Percentiles rank a stretch among this genome's conserved stretches.
phyloP scores from a whole-genome alignment of 35 echinoderm and acorn worm species.

The Stichopus chloronotus region DNA sequence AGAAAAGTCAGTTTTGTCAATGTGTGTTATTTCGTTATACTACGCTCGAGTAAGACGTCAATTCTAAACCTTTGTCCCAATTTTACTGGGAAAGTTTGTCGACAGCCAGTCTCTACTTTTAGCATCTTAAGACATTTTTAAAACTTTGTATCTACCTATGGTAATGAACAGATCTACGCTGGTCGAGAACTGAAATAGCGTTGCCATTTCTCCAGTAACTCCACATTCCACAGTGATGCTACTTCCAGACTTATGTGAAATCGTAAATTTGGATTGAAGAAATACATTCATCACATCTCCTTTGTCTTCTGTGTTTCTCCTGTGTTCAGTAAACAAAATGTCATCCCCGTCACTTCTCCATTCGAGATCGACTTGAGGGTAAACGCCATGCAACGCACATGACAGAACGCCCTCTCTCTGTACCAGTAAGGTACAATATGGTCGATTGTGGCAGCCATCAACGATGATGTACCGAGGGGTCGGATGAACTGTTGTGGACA shows the following conservation, averaged over 20 bases:
- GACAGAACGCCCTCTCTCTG: neutral
- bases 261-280: neutral
- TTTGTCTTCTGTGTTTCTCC: neutral
- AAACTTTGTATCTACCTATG: neutral
- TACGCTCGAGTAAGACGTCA: no score
- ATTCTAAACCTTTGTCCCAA: no score
- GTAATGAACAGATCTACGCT: neutral
- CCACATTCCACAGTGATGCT: neutral
- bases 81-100: no score
- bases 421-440: neutral
- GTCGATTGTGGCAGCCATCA: slow-evolving; percentile 21
- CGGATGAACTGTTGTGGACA: neutral
- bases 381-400: neutral
- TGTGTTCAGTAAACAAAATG: neutral
- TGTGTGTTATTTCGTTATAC: no score
- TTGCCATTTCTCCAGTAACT: neutral
- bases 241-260: neutral
- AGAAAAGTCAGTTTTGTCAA: no score
- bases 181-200: neutral
- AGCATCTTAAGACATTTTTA: no score
- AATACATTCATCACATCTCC: neutral
- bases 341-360: neutral
- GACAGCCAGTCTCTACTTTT: no score
- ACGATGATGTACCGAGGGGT: neutral
- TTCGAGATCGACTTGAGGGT: neutral